These are phyloP conservation scores for Drosophila carrolli DNA, from an alignment of 1,140 invertebrate species.

Conservation along the genomic window DNA sequence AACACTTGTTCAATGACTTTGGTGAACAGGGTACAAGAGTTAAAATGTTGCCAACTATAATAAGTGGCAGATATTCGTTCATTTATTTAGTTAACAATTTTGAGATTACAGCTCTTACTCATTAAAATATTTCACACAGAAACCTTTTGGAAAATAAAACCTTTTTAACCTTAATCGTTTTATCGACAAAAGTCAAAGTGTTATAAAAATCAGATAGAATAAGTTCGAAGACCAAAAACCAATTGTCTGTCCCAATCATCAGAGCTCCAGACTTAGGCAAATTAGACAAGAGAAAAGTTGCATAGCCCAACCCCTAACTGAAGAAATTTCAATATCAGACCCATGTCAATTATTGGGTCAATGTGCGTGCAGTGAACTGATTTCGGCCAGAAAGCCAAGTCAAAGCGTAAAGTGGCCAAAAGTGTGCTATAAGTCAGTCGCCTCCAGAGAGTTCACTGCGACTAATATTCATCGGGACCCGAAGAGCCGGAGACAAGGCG, in stretches of 20 bases:
- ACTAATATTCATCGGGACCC: conserved; percentile 39
- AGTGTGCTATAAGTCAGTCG: conserved; percentile 69
- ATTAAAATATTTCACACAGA: no score
- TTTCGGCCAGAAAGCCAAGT: conserved; percentile 36
- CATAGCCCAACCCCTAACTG: not conserved
- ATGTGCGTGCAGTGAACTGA: conserved; percentile 68
- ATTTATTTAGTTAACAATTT: no score
- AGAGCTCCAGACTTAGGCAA: not conserved
- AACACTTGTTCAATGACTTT: no score
- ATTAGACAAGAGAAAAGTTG: conserved; percentile 4
- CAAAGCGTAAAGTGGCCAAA: conserved; percentile 20
- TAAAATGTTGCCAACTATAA: no score
- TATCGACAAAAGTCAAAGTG: no score
- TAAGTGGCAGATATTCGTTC: no score
- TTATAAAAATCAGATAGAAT: no score
- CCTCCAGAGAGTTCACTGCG: conserved; percentile 43
- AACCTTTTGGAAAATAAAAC: no score
- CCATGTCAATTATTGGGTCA: conserved; percentile 69
- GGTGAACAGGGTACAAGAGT: no score
- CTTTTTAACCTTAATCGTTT: no score
- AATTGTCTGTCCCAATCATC: not conserved
- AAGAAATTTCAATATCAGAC: conserved; percentile 6
- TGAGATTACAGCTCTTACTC: no score
- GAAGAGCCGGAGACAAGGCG: conserved; percentile 13
- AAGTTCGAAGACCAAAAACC: no score